These are phyloP conservation scores for Nothocercus nigrocapillus DNA, from an alignment of 2,113 vertebrate genomes.

Conservation along the genomic window DNA sequence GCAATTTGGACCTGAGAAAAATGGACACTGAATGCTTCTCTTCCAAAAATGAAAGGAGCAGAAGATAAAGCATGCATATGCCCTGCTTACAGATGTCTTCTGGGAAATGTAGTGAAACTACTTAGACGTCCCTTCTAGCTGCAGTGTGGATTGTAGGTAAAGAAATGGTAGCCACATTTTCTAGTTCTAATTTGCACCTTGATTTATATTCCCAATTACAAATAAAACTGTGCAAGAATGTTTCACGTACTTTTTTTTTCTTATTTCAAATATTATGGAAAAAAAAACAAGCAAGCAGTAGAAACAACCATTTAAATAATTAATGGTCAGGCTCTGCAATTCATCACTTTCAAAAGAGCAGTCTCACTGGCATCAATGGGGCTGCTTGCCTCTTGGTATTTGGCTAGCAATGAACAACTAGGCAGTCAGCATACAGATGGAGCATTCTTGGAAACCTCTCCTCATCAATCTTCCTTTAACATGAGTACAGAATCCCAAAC, in stretches of 20 bases:
- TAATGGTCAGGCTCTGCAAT: background rate
- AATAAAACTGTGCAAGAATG: background rate
- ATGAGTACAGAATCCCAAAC: background rate
- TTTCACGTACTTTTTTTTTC: background rate
- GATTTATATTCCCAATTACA: background rate
- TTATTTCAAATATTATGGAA: background rate
- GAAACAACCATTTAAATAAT: background rate
- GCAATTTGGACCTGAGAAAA: background rate
- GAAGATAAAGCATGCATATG: background rate
- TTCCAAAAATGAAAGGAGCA: background rate
- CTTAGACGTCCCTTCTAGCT: background rate
- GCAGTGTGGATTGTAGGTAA: background rate
- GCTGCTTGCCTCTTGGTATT: background rate
- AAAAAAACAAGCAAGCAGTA: background rate
- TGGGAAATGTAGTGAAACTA: background rate
- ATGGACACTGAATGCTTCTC: background rate
- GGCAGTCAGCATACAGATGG: background rate
- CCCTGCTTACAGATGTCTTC: background rate
- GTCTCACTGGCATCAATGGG: background rate
- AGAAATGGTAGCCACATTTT: background rate
- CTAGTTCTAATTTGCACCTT: background rate
- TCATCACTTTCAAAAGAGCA: background rate
- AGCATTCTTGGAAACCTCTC: background rate
- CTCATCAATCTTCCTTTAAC: background rate
- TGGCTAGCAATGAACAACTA: background rate